phyloP scores from a whole-genome alignment of 1,140 invertebrate species.

The Euwallacea fornicatus region DNA sequence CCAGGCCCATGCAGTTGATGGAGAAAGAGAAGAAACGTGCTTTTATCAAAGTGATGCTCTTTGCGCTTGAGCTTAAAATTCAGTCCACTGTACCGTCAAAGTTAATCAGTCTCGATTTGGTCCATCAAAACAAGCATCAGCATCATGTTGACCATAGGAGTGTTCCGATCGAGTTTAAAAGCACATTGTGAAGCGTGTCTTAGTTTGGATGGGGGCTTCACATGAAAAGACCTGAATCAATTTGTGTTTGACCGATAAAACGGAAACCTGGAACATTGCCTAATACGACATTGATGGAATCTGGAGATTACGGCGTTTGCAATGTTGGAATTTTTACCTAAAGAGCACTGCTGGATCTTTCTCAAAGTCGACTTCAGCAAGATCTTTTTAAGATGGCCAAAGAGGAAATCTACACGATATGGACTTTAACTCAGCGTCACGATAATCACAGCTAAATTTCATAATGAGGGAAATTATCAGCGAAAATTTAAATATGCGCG shows the following conservation, averaged over 20 bases:
- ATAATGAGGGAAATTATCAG: conserved; percentile 66
- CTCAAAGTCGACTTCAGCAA: conserved; percentile 78
- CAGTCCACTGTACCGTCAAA: conserved; percentile 77
- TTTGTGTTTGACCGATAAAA: conserved; percentile 84
- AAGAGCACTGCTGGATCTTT: conserved; percentile 82
- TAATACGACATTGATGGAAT: conserved; percentile 72
- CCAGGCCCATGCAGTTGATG: conserved; percentile 66
- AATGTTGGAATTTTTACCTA: conserved; percentile 80
- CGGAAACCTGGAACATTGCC: conserved; percentile 73
- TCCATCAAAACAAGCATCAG: conserved; percentile 85
- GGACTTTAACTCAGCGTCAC: conserved; percentile 70
- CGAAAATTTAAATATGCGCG: conserved; percentile 68
- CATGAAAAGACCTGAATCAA: conserved; percentile 81
- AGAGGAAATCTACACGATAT: conserved; percentile 81
- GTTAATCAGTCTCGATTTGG: conserved; percentile 76
- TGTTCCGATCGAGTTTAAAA: conserved; percentile 61
- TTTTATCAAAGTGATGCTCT: conserved; percentile 68
- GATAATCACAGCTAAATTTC: conserved; percentile 58
- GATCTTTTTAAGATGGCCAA: conserved; percentile 62
- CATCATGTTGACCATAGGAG: conserved; percentile 83
- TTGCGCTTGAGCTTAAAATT: conserved; percentile 86
- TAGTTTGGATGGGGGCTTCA: conserved; percentile 80
- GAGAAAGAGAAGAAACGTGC: conserved; percentile 68
- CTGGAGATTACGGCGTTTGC: conserved; percentile 87
- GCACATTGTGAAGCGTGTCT: conserved; percentile 80